phyloP scores from a whole-genome alignment of 1,140 invertebrate species.

The Riptortus pedestris region DNA sequence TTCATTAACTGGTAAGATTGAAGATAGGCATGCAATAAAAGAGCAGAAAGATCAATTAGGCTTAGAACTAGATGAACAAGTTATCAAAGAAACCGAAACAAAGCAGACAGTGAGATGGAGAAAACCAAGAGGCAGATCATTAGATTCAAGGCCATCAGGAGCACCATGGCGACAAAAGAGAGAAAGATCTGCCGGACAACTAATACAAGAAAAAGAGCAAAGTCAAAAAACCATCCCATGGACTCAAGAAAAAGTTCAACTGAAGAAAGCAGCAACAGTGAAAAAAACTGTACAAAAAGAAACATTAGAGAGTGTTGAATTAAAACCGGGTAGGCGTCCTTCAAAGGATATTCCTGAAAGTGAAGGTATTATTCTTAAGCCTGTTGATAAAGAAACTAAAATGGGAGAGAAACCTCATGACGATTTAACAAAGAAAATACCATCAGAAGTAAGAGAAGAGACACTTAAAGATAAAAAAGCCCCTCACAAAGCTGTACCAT shows the following conservation, averaged over 20 bases:
- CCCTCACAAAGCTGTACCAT: neutral
- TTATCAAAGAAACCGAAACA: neutral
- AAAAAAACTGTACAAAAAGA: conserved; percentile 30
- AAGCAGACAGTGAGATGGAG: conserved; percentile 27
- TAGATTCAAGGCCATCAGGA: conserved; percentile 14
- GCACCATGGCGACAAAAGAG: conserved; percentile 29
- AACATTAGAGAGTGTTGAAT: conserved; percentile 31
- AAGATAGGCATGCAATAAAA: neutral
- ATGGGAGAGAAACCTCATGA: conserved; percentile 28
- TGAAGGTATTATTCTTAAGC: conserved; percentile 32
- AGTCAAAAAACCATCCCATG: conserved; percentile 15
- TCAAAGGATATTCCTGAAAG: conserved; percentile 31
- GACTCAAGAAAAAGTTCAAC: conserved; percentile 32
- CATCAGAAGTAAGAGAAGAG: neutral
- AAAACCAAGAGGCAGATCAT: conserved; percentile 23
- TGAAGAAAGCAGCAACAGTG: conserved; percentile 31
- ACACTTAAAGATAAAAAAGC: neutral
- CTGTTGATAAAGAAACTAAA: conserved; percentile 32
- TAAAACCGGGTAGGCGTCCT: conserved; percentile 37
- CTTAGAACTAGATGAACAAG: neutral
- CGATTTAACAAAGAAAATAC: conserved; percentile 34
- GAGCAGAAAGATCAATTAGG: neutral
- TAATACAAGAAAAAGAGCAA: neutral
- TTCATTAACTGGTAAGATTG: conserved; percentile 18
- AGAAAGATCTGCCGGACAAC: conserved; percentile 24